Percentiles rank a stretch among this genome's conserved stretches.
Conservation (phyloP, 1,140 invertebrate genomes). For the Euura lappo region DNA sequence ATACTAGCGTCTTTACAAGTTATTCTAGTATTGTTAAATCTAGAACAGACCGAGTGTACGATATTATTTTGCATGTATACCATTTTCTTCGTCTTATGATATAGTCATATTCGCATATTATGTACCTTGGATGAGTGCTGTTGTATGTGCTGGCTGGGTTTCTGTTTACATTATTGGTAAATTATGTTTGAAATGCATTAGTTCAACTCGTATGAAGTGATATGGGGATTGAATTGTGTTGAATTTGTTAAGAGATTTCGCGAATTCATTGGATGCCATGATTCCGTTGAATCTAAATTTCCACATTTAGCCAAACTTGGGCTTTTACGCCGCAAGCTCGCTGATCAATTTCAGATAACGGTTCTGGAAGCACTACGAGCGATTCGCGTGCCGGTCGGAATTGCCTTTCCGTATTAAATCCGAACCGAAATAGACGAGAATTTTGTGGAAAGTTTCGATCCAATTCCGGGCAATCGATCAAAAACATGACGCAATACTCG, state of each 20-base stretch:
- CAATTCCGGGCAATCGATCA: not conserved
- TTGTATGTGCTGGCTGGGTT: conserved; percentile 62
- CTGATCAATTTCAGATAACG: not conserved
- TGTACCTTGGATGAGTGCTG: conserved; percentile 60
- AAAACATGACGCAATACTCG: not conserved
- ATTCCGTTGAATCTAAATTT: not conserved
- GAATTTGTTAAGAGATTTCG: not conserved
- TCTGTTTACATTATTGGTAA: conserved; percentile 34
- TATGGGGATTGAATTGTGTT: not conserved
- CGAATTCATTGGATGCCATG: not conserved
- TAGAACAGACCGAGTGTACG: no score
- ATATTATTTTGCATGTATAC: no score
- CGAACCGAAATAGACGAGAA: not conserved
- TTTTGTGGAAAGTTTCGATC: not conserved
- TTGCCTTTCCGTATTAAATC: not conserved
- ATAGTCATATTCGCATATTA: conserved; percentile 25
- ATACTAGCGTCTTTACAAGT: no score
- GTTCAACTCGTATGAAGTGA: not conserved
- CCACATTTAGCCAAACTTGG: not conserved
- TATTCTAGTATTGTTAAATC: no score
- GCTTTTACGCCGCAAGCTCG: not conserved
- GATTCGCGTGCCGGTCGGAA: not conserved
- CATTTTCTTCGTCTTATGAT: not conserved
- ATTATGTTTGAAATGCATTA: not conserved
- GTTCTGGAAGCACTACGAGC: not conserved